A percentile compares a stretch with the other conserved stretches of the same genome.
Evolutionary conservation across 2,888 invertebrate genomes (phyloP).

Genomic region (Pollenia griseotomentosa): DNA sequence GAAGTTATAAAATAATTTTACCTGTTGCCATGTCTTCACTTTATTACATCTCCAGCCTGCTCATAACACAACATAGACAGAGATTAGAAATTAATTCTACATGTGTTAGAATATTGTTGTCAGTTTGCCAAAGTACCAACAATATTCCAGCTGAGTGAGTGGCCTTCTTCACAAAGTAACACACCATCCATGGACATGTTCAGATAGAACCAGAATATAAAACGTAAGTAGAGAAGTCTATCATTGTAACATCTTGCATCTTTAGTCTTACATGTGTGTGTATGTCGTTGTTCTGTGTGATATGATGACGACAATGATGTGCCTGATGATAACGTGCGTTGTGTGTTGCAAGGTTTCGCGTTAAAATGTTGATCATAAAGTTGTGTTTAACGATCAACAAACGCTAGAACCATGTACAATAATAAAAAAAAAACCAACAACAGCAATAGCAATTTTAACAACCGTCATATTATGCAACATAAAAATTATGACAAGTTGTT

Average conservation of each 20-base stretch:
- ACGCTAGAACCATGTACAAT: not conserved
- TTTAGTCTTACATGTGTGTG: conserved; percentile 2
- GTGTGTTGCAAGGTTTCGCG: conserved; percentile 23
- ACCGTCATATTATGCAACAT: conserved; percentile 67
- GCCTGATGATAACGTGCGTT: conserved; percentile 46
- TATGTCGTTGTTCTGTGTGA: conserved; percentile 40
- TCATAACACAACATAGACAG: conserved; percentile 6
- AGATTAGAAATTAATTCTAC: conserved; percentile 67
- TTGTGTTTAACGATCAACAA: conserved; percentile 61
- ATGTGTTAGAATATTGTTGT: conserved; percentile 58
- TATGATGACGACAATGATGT: conserved; percentile 51
- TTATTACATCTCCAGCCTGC: not conserved
- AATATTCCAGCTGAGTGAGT: not conserved
- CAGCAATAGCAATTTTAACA: conserved; percentile 40
- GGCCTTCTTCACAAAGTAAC: not conserved
- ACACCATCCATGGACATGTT: not conserved
- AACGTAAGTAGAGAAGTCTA: conserved; percentile 19
- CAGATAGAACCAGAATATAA: not conserved
- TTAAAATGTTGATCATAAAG: conserved; percentile 65
- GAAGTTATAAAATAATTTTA: conserved; percentile 66
- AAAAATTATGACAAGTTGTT: conserved; percentile 71
- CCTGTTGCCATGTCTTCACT: conserved; percentile 63
- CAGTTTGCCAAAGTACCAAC: conserved; percentile 46
- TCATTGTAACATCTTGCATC: conserved; percentile 31
- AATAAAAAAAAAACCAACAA: conserved; percentile 8